A percentile compares a stretch with the other conserved stretches of the same genome.
These are phyloP conservation scores for Lycaon pictus DNA, from an alignment of 2,113 vertebrate genomes.

Conservation along the genomic window DNA sequence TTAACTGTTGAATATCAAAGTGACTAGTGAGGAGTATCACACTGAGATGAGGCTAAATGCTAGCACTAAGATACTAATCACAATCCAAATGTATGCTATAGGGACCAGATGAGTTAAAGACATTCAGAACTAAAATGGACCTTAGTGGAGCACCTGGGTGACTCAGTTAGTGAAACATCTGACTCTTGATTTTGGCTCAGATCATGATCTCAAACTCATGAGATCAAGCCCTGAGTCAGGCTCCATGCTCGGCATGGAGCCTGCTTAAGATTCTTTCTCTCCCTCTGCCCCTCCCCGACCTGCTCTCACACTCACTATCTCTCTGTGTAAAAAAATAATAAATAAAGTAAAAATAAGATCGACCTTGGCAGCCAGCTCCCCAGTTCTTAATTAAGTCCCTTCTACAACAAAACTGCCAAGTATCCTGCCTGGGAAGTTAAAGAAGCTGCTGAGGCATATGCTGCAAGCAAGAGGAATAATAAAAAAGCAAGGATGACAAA, in stretches of 20 bases:
- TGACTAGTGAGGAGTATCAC: neutral
- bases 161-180: neutral
- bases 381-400: neutral
- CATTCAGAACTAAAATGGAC: neutral
- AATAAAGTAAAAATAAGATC: neutral
- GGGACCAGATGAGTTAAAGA: neutral
- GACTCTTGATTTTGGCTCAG: neutral
- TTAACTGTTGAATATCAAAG: neutral
- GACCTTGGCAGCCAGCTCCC: neutral
- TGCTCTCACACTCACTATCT: neutral
- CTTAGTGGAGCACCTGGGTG: neutral
- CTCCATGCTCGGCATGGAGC: neutral
- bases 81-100: neutral
- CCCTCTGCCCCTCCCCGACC: neutral
- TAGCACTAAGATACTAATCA: neutral
- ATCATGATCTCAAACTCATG: neutral
- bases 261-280: neutral
- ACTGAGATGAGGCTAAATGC: neutral
- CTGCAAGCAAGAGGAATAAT: neutral
- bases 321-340: no score
- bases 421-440: neutral
- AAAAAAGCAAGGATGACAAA: neutral
- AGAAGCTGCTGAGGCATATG: neutral
- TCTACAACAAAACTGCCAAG: neutral
- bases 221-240: neutral